Evolutionary conservation across 2,888 invertebrate genomes (phyloP), one percentile per base, ranked within the genome.

Genomic region (Alcis repandata): DNA sequence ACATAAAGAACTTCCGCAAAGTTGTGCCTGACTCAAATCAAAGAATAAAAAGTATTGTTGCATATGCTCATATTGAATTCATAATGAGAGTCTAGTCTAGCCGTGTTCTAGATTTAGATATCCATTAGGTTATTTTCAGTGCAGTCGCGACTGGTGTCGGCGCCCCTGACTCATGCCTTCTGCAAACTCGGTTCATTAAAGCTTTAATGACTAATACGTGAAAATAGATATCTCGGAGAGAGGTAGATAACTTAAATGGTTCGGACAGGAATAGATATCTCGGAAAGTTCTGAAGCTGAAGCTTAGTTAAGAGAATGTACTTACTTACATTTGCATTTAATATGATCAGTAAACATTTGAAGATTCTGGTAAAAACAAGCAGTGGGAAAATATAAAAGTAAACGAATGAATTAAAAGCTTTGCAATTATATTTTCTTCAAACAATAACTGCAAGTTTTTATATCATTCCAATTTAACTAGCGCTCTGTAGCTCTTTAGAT

Each of bases 141-240:
- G 73, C 67, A 68, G 82, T 80, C 80, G 80, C 82, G 83, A 82
- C 84, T 78, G 79, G 82, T 79, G 77, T 62, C 76, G 86, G 80
- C 84, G 84, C 80, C 80, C 67, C 75, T 89, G 90, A 90, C 90
- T 83, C 89, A 89, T 83, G 51, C 36, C 20, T 20, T 51, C 70
- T 78, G 74, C 80, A 60, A 72, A 74, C 75, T 49, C 77, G 71
- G 75, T 86, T 89, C 87, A 85, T 86, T 85, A 83, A 82, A 84
- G 86, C 71, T 67, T 73, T 74, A 82, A 84, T 89, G 86, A 87
- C 85, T 88, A 86, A 86, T 77, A 76, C 76, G 22, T 22, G 33
- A 45, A 46, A 45, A 57, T 36, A 57, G 33, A 53, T 22, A 40
- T 41, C 52, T 20, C 19, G n/a, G 15, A 17, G 17, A 10, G n/a